Evolutionary conservation across 1,140 invertebrate species (phyloP), one percentile per base, ranked within the genome.

Genomic region (Drosophila ercepeae): DNA sequence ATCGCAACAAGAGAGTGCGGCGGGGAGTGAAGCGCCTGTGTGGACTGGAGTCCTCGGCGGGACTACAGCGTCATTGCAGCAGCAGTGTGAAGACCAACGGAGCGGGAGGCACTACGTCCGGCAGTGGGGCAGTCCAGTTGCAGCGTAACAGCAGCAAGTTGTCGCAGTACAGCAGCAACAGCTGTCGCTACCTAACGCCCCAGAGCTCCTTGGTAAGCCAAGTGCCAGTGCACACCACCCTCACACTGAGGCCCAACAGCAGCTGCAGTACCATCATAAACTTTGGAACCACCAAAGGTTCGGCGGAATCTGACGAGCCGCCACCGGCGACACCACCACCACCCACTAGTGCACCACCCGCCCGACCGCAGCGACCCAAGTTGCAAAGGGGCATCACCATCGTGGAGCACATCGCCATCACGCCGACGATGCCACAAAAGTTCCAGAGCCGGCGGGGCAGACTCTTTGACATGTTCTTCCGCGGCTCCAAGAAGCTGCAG

Each of bases 1-100:
- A 96, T 78, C 93, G 96, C 4, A 96, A 95, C 25, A 93, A 95
- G 18, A 93, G 95, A 1, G 94, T 96, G 8, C 94, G 96, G 70
- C 92, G 95, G 4, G 96, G 96, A 73, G 92, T 94, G 2, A 92
- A 93, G 32, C 93, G 94, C 52, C 91, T 95, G 68, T 93, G 94
- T 58, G 92, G 94, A 58, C 90, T 94, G 58, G 75, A 91, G 51
- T 83, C 77, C 32, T 83, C 91, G 49, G 89, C 91, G 39, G 51
- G 55, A 0, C 32, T 88, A 48, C 77, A 84, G 64, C 77, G 86
- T 6, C 79, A 90, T 19, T 79, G 76, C 53, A 89, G 76, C 72
- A 90, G 77, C 54, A 89, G 88, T 64, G 57, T 82, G 32, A 76
- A 79, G 39, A 60, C 58, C 4, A 77, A 76, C 25, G 83, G 82